Evolutionary conservation across 2,113 vertebrate species (phyloP).

Genomic region (Myotis lucifugus): DNA sequence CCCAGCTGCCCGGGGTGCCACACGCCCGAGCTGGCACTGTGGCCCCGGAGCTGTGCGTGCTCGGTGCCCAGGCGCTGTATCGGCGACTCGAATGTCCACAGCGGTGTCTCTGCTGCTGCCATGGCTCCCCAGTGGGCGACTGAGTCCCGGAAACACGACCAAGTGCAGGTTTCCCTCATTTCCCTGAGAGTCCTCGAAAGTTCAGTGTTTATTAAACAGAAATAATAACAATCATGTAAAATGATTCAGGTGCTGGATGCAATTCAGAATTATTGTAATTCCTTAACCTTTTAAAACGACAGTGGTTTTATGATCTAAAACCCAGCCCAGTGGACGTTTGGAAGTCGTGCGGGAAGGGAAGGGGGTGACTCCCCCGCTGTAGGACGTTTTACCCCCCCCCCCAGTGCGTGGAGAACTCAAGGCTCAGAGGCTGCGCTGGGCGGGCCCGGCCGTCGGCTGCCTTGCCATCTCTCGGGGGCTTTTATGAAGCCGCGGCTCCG

Average conservation of each 20-base stretch:
- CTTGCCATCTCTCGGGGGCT: neutral
- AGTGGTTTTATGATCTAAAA: neutral
- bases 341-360: neutral
- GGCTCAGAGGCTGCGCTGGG: neutral
- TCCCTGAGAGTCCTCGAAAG: neutral
- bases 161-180: neutral
- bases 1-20: too few relatives aligned
- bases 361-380: neutral
- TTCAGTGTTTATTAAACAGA: neutral
- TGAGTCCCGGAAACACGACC: neutral
- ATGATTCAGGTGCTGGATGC: neutral
- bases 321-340: neutral
- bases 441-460: fast-evolving
- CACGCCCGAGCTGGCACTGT: too few relatives aligned
- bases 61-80: neutral
- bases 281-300: neutral
- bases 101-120: neutral
- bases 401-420: too few relatives aligned
- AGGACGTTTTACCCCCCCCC: neutral
- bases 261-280: neutral
- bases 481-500: neutral
- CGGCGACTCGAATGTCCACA: fast-evolving
- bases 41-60: too few relatives aligned
- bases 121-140: neutral
- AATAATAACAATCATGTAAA: neutral